Evolutionary conservation across 1,140 invertebrate genomes (phyloP).

Genomic region (Meloidogyne exigua): DNA sequence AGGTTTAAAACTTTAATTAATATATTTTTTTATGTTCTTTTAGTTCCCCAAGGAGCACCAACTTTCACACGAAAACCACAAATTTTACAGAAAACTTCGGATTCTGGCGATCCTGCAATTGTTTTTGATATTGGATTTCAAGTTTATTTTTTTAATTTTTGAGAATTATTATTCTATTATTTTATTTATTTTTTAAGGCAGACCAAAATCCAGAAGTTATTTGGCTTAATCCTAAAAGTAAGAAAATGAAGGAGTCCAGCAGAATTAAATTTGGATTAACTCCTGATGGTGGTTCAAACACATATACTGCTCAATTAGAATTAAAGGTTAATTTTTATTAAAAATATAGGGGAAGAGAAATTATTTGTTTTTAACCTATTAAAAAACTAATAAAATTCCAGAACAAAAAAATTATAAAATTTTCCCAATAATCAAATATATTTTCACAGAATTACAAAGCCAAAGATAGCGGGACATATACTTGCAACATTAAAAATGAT

Average conservation of each 20-base stretch:
- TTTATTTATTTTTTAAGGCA: slow-evolving; percentile 33
- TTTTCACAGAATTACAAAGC: slow-evolving; percentile 80
- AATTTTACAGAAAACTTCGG: slow-evolving; percentile 63
- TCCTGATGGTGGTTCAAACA: slow-evolving; percentile 59
- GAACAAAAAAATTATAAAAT: too few species aligned
- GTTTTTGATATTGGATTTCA: slow-evolving; percentile 64
- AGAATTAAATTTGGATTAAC: slow-evolving; percentile 59
- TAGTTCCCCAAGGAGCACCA: slow-evolving; percentile 63
- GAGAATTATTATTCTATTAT: neutral
- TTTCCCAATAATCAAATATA: too few species aligned
- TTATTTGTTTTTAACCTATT: too few species aligned
- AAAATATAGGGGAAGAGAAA: too few species aligned
- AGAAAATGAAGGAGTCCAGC: slow-evolving; percentile 64
- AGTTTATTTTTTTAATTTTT: slow-evolving; percentile 23
- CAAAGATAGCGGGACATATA: slow-evolving; percentile 91
- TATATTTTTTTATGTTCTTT: slow-evolving; percentile 30
- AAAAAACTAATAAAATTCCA: too few species aligned
- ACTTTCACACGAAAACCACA: slow-evolving; percentile 63
- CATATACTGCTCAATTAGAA: slow-evolving; percentile 62
- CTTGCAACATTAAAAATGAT: slow-evolving; percentile 93
- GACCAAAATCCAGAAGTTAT: slow-evolving; percentile 62
- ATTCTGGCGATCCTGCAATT: slow-evolving; percentile 62
- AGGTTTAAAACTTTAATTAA: slow-evolving; percentile 39
- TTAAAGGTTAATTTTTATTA: slow-evolving; percentile 62
- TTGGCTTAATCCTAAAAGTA: slow-evolving; percentile 64